Percentiles rank a stretch among this genome's conserved stretches.
These are phyloP conservation scores for Drosophila yooni DNA, from an alignment of 2,888 invertebrate species.

Conservation along the genomic window DNA sequence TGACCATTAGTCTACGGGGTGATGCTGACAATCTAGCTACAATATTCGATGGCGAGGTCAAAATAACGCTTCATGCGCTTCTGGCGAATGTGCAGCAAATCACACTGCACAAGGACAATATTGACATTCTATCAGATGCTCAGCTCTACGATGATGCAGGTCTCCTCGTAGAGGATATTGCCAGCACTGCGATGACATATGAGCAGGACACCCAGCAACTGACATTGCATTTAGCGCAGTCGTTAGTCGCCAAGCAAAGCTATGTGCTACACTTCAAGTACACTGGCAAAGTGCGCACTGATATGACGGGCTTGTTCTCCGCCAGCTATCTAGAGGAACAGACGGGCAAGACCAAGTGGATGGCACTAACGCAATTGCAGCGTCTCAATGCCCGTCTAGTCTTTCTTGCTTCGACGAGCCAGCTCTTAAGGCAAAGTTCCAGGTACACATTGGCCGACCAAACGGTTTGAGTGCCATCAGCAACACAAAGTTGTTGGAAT, in stretches of 20 bases:
- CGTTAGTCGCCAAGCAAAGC: slow-evolving; percentile 78
- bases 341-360: slow-evolving; percentile 66
- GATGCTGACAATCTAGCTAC: slow-evolving; percentile 54
- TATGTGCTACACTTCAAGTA: slow-evolving; percentile 86
- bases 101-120: slow-evolving; percentile 85
- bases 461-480: slow-evolving; percentile 77
- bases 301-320: slow-evolving; percentile 72
- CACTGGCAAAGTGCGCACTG: slow-evolving; percentile 85
- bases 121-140: slow-evolving; percentile 52
- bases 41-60: slow-evolving; percentile 77
- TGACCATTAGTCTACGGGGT: slow-evolving; percentile 84
- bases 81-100: slow-evolving; percentile 85
- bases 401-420: slow-evolving; percentile 92
- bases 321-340: slow-evolving; percentile 67
- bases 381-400: slow-evolving; percentile 88
- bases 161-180: slow-evolving; percentile 26
- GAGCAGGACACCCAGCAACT: slow-evolving; percentile 84
- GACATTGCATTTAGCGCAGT: slow-evolving; percentile 83
- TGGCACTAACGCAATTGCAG: slow-evolving; percentile 89
- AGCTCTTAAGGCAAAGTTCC: slow-evolving; percentile 88
- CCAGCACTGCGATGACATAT: slow-evolving; percentile 45
- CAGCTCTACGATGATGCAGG: slow-evolving; percentile 42
- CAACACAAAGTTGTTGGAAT: slow-evolving; percentile 65
- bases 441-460: slow-evolving; percentile 87
- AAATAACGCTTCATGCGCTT: slow-evolving; percentile 86